Base-by-base conservation (phyloP, 2,797 vertebrate species). In the Hephaestus fuliginosus region DNA sequence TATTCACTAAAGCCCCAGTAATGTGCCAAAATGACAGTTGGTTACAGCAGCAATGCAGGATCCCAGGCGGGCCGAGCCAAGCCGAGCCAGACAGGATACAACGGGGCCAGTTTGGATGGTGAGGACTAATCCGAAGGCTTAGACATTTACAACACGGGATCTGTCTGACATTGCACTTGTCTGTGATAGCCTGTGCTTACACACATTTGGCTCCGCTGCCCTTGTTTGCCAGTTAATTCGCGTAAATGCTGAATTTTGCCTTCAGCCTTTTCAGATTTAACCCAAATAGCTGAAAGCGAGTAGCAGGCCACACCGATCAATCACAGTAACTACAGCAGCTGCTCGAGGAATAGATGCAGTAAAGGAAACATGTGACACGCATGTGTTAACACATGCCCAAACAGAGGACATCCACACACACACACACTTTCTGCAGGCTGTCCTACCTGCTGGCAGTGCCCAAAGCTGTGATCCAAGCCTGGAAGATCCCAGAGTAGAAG, bases 391-490 rank as follows among this genome's bases (percentile, higher is more conserved):
- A 91, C 83, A 72, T 81, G 80, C 67, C 55, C 74, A 44, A 48
- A 69, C 78, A 17, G 43, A 64, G 17, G 6, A 55, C 63, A 5
- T 56, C 7, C 64, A 68, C 36, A 74, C 43, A 48, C 52, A 64
- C n/a, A 80, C 63, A 80, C 65, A n/a, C 70, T 69, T 66, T 52
- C 53, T n/a, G 55, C 58, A 58, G 57, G 36, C 76, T 1, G 39
- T 18, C 60, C 12, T 92, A 97, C 96, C 96, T 97, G 93, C 96
- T 97, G 39, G 96, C 96, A 1, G 96, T 97, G 68, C 96, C 96
- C 82, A 97, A 82, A 13, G 96, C 96, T 0, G 96, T 97, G 91
- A 97, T 96, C 96, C 96, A 97, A 3, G 96, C 96, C 90, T 97
- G 96, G 88, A 97, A 97, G 86, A 97, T 96, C 1, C 96, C 96